Conservation (phyloP, 2,888 invertebrate genomes). For the Amblyteles armatorius region DNA sequence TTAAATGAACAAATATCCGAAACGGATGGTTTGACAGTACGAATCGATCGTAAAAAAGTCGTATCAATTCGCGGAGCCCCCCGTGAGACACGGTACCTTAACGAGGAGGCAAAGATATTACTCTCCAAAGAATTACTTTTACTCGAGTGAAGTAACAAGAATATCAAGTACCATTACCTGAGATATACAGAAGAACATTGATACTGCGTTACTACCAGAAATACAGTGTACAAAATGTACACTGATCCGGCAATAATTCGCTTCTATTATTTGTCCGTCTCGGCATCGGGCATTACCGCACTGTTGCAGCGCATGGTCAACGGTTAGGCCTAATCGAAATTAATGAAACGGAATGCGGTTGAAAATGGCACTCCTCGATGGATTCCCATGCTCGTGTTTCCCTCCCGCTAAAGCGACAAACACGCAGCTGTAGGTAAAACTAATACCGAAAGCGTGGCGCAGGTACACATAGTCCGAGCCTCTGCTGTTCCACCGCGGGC, state of each 20-base stretch:
- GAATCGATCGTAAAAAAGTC: too few species aligned
- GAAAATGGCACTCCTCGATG: conserved; percentile 60
- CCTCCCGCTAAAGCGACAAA: conserved; percentile 20
- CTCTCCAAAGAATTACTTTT: too few species aligned
- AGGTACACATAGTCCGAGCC: conserved; percentile 8
- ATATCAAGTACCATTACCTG: not conserved
- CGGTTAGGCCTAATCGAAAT: conserved; percentile 64
- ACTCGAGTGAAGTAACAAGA: too few species aligned
- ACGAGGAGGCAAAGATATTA: too few species aligned
- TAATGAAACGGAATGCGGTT: conserved; percentile 63
- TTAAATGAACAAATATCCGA: too few species aligned
- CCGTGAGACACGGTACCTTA: too few species aligned
- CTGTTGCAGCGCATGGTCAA: conserved; percentile 31
- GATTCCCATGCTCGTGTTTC: conserved; percentile 39
- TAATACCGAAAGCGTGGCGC: conserved; percentile 21
- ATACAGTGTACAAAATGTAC: too few species aligned
- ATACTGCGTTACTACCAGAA: too few species aligned
- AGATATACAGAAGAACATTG: not conserved
- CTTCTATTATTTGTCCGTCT: not conserved
- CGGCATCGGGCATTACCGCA: not conserved
- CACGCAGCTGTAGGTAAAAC: not conserved
- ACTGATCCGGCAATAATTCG: not conserved
- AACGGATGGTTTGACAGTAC: too few species aligned
- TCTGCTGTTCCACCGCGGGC: conserved; percentile 41
- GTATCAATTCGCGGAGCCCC: too few species aligned